Base-by-base conservation (phyloP, 2,797 vertebrate genomes). In the Acridotheres tristis region DNA sequence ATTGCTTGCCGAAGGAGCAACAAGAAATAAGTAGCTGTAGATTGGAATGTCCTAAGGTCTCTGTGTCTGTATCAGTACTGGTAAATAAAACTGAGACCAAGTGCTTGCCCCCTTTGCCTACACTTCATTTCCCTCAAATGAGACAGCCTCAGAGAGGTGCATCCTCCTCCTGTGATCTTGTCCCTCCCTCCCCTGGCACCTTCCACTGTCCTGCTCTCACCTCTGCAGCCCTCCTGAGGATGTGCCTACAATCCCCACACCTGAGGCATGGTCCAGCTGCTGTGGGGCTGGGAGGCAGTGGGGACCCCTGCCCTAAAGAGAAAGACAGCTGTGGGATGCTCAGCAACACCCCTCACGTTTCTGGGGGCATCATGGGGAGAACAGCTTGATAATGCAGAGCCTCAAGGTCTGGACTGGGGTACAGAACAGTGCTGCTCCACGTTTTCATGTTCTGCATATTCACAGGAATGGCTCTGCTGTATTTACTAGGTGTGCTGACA, bases 281-380 rank as follows among this genome's bases (percentile, higher is more conserved):
- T 32, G 10, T 1, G 5, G 14, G 22, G 8, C 7, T 3, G 3
- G 23, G 25, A 73, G 16, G 7, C 0, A 0, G 5, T 10, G 32
- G 47, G 21, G 18, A 85, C 3, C 23, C 26, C 42, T 51, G 16
- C 4, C 11, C 27, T 7, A 3, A 23, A 54, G 57, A 43, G 8
- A 47, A 48, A 5, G 23, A 13, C 23, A 73, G 18, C 30, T 57
- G 42, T 1, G 2, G 27, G 8, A 22, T 2, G 38, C 55, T 34
- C 45, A 58, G 32, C 22, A 23, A 4, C 4, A 11, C 3, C 30
- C 7, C 16, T n/a, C 1, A 0, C 4, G 1, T 12, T 42, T 34
- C 84, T 30, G 16, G n/a, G 27, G 9, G 12, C 10, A 13, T 19
- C 16, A 7, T 0, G 38, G 38, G 38, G 0, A 26, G 20, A 78